These are phyloP conservation scores for Holacanthella duospinosa DNA, from an alignment of 2,888 invertebrate species.

Conservation along the genomic window DNA sequence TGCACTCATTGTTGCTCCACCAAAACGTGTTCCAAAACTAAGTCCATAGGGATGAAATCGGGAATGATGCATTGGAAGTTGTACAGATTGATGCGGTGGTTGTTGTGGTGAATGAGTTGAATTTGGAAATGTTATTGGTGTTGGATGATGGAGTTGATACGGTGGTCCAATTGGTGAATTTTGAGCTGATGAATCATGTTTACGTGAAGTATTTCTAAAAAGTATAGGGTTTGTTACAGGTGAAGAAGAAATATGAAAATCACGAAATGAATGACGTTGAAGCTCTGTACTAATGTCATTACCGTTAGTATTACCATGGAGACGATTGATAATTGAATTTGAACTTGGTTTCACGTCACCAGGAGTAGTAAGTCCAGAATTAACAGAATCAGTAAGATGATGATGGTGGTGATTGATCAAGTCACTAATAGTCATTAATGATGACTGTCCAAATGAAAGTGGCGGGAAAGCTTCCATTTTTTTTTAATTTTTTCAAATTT, in stretches of 20 bases:
- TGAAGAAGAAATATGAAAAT: neutral
- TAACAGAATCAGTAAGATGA: constrained; percentile 10
- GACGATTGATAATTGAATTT: neutral
- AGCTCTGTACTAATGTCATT: neutral
- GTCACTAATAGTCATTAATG: constrained; percentile 35
- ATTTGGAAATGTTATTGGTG: neutral
- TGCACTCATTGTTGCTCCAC: neutral
- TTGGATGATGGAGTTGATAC: neutral
- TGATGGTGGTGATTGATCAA: constrained; percentile 32
- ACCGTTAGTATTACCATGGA: constrained; percentile 18
- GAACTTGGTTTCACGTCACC: neutral
- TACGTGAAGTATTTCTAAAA: neutral
- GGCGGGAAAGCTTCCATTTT: constrained; percentile 33
- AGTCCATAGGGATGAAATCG: neutral
- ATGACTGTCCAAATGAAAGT: constrained; percentile 27
- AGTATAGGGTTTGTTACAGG: neutral
- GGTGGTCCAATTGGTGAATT: neutral
- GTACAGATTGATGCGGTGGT: neutral
- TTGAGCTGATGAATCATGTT: neutral
- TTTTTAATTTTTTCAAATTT: no score
- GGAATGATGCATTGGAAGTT: neutral
- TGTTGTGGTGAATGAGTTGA: neutral
- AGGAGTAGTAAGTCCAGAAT: neutral
- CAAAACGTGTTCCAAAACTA: neutral
- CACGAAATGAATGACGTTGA: neutral